These are phyloP conservation scores for Caenorhabditis imperialis DNA, from an alignment of 2,888 invertebrate genomes.

Conservation along the genomic window DNA sequence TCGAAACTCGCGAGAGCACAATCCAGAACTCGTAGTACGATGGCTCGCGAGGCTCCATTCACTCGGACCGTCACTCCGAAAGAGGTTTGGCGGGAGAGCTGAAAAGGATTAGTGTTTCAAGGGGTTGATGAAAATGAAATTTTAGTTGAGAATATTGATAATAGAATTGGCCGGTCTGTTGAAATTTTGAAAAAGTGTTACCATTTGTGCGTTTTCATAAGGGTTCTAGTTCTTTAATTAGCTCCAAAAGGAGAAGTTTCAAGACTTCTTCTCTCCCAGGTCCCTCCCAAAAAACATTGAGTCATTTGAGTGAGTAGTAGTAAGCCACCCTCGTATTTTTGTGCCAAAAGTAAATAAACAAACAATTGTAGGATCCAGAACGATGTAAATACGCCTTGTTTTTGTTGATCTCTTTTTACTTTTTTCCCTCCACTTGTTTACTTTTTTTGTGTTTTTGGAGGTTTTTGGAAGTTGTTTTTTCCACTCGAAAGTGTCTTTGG, in stretches of 20 bases:
- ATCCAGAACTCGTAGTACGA: conserved; percentile 59
- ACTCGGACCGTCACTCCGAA: conserved; percentile 67
- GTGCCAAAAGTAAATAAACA: conserved; percentile 31
- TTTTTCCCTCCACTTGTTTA: conserved; percentile 8
- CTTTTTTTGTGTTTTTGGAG: conserved; percentile 15
- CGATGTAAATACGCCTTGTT: conserved; percentile 23
- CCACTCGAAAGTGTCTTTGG: conserved; percentile 10
- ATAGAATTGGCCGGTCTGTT: too few relatives aligned
- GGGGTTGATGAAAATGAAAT: too few relatives aligned
- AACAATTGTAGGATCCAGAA: conserved; percentile 8
- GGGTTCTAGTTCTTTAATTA: too few relatives aligned
- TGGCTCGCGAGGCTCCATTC: conserved; percentile 39
- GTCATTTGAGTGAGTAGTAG: conserved; percentile 11
- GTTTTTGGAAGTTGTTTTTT: conserved; percentile 19
- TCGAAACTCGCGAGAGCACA: conserved; percentile 63
- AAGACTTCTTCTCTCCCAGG: too few relatives aligned
- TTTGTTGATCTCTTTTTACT: conserved; percentile 11
- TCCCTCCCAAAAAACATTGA: neutral
- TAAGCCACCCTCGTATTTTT: neutral
- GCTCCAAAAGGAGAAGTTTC: too few relatives aligned
- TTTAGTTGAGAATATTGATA: too few relatives aligned
- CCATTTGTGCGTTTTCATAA: neutral
- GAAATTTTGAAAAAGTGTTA: too few relatives aligned
- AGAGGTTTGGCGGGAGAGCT: conserved; percentile 67
- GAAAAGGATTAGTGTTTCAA: too few relatives aligned